Conservation (phyloP, 2,797 vertebrate genomes). For the Clarias fuscus region DNA sequence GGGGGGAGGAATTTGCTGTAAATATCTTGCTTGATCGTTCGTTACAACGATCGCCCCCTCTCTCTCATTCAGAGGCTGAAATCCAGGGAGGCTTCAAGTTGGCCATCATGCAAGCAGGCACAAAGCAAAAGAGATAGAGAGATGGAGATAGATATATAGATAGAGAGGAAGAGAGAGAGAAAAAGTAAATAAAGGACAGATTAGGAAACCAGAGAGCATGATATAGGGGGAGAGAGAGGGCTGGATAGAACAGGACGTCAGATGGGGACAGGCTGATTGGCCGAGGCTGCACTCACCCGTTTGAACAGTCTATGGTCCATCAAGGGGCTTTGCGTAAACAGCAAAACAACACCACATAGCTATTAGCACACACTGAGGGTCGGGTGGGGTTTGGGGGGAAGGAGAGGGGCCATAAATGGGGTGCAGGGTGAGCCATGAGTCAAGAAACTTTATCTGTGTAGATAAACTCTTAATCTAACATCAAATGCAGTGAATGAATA, state of each 20-base stretch:
- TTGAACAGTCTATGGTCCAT: slow-evolving; percentile 99
- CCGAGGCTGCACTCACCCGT: slow-evolving; percentile 95
- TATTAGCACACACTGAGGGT: slow-evolving; percentile 84
- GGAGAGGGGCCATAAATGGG: slow-evolving; percentile 58
- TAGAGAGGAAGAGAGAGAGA: slow-evolving; percentile 59
- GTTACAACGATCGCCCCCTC: slow-evolving; percentile 67
- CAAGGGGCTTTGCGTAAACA: slow-evolving; percentile 97
- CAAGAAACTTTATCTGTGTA: background rate
- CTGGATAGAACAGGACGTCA: slow-evolving; percentile 53
- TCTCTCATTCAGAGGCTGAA: slow-evolving; percentile 64
- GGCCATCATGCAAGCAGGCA: slow-evolving; percentile 99
- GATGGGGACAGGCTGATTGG: slow-evolving; percentile 74
- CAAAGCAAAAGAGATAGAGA: slow-evolving; percentile 66
- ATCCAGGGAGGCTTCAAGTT: slow-evolving; percentile 65
- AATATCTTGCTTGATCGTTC: slow-evolving; percentile 66
- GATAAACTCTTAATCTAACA: background rate
- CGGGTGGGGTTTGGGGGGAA: slow-evolving; percentile 59
- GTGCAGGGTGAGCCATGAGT: slow-evolving; percentile 42
- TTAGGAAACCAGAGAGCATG: slow-evolving; percentile 46
- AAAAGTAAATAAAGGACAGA: slow-evolving; percentile 59
- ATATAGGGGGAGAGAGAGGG: slow-evolving; percentile 65
- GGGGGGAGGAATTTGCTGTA: slow-evolving; percentile 38
- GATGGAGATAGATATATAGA: slow-evolving; percentile 55
- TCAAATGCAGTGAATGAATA: background rate
- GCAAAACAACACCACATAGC: slow-evolving; percentile 98